Base-by-base conservation (phyloP, 1,140 invertebrate genomes). In the Cydia fagiglandana region DNA sequence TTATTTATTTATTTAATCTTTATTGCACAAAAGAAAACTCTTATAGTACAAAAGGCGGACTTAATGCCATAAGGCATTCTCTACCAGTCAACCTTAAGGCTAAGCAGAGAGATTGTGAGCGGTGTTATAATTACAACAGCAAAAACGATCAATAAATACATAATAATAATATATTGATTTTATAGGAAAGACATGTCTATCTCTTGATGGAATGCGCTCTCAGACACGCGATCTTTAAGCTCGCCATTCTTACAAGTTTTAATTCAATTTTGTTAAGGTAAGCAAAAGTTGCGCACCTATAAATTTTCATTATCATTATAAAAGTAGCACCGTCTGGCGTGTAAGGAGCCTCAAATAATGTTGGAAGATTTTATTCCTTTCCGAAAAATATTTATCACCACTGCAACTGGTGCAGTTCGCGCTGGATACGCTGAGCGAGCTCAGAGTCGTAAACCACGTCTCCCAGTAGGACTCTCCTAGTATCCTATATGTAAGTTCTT, bases 371-470 rank as follows among this genome's bases (percentile, higher is more conserved):
- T 41, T 70, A 41, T 24, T 17, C 13, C 66, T 9, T 70, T 17
- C 66, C 30, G 34, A 34, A 41, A 34, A 38, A 77, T 81, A 79
- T 83, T 81, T 81, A 83, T 81, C 78, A 79, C 80, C 74, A 50
- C 77, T 75, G 75, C 77, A 79, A 76, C 76, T 73, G 50, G 74
- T 75, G 79, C 78, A 79, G 79, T 81, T 77, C 78, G 78, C 79
- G 78, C 76, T 78, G 75, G 77, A 78, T 76, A 83, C 78, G 79
- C 79, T 76, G 76, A 24, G 73, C 68, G 75, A 76, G 75, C 74
- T 78, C 77, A 75, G 78, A 66, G 75, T 80, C 78, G 79, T 83
- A 83, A 83, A 83, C 45, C 75, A 79, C 56, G 64, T 53, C 73
- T 9, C 41, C n/a, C 30, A 50, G 50, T 50, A 17, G 41, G 5